These are phyloP conservation scores for Venustoraphidia nigricollis DNA, from an alignment of 2,888 invertebrate species.

Conservation along the genomic window DNA sequence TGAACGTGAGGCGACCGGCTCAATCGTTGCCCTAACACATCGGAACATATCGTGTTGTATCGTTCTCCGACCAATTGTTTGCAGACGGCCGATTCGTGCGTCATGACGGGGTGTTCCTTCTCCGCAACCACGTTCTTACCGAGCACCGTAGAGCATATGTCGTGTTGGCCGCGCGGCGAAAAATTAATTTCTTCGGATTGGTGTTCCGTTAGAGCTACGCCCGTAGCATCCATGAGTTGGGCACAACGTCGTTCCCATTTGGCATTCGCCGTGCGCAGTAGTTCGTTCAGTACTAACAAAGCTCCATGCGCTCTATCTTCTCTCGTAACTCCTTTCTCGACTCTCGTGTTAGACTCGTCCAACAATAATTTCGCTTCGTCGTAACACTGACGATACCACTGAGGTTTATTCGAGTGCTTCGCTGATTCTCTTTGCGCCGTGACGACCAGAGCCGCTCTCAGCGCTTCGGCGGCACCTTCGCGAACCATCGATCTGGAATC, in stretches of 20 bases:
- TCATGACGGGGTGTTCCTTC: constrained; percentile 37
- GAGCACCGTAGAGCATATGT: constrained; percentile 26
- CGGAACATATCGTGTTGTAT: constrained; percentile 62
- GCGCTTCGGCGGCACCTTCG: constrained; percentile 83
- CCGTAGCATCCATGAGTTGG: constrained; percentile 39
- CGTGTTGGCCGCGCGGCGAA: constrained; percentile 28
- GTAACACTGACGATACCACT: constrained; percentile 86
- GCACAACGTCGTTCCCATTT: constrained; percentile 73
- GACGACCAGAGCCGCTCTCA: constrained; percentile 88
- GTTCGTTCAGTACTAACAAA: constrained; percentile 81
- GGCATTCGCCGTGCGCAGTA: constrained; percentile 79
- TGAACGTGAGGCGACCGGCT: constrained; percentile 71
- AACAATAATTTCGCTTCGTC: constrained; percentile 75
- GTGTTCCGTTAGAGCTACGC: constrained; percentile 17
- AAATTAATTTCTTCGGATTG: constrained; percentile 7
- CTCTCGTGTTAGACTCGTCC: constrained; percentile 35
- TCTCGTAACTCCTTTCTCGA: constrained; percentile 61
- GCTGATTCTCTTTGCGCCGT: constrained; percentile 93
- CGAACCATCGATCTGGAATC: constrained; percentile 84
- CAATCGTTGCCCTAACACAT: constrained; percentile 63
- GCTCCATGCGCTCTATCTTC: constrained; percentile 92
- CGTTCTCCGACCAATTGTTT: constrained; percentile 66
- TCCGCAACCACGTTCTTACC: constrained; percentile 18
- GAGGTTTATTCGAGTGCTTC: constrained; percentile 59
- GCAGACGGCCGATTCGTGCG: constrained; percentile 80